Base-by-base conservation (phyloP, 1,140 invertebrate species). In the Halesus radiatus region DNA sequence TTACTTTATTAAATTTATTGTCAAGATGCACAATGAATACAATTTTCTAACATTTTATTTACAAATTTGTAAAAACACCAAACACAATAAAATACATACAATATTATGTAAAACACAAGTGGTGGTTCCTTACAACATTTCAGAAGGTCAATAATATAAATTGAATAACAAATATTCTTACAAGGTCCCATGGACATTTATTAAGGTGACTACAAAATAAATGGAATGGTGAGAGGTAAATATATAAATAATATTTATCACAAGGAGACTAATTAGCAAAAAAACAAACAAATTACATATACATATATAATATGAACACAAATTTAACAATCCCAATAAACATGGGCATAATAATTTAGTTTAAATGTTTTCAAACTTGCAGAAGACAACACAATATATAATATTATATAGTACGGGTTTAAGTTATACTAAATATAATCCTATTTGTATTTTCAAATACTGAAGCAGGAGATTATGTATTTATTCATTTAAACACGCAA, bases 161-260 rank as follows among this genome's bases (percentile, higher is more conserved):
- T 32, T 32, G n/a, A 32, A 32, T 66, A 29, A 26, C 20, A 64
- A 64, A 23, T 15, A 64, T 32, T n/a, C 45, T 64, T 66, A 66
- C 22, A 66, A n/a, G 16, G 62, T 22, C 54, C 54, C 22, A n/a
- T 18, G 26, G 23, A 6, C 22, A 16, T 32, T 22, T 22, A 66
- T 29, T 45, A 66, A 66, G 45, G 62, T 32, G 32, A 64, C 32
- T 32, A 66, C 56, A 32, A 66, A 29, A 29, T 66, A 66, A 66
- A 66, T 66, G 62, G 62, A 66, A 66, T 66, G 62, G 62, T 66
- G 22, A 66, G 26, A 66, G 62, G 62, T 58, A 20, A 58, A 58
- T 66, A 32, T 32, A 66, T 37, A 66, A 64, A 32, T 29, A 66
- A 29, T 64, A 66, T 32, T 66, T 29, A 66, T 29, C 29, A 29